Evolutionary conservation across 2,113 vertebrate species (phyloP).

Genomic region (Dasyornis broadbenti): DNA sequence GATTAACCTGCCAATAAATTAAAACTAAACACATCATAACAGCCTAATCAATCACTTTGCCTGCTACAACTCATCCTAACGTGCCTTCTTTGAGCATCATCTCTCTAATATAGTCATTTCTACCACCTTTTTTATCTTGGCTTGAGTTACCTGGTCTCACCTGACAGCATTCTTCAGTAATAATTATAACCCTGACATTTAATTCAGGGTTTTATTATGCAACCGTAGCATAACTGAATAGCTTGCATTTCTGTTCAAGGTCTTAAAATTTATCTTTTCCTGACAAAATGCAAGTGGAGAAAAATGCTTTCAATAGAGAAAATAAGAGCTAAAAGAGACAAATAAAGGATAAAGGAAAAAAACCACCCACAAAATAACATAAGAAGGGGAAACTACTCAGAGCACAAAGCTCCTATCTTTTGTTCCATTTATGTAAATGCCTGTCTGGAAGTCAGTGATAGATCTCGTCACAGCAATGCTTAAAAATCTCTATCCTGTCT

Average conservation of each 20-base stretch:
- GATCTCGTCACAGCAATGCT: neutral
- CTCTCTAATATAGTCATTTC: neutral
- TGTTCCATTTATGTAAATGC: neutral
- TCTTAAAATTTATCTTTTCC: conserved; percentile 2
- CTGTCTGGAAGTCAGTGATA: neutral
- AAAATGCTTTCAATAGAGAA: neutral
- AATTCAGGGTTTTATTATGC: neutral
- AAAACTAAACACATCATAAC: neutral
- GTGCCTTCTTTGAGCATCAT: neutral
- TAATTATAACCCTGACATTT: conserved; percentile 20
- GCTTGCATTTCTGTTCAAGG: neutral
- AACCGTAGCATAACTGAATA: neutral
- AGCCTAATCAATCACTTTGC: neutral
- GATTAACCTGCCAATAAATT: neutral
- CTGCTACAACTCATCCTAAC: neutral
- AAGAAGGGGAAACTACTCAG: neutral
- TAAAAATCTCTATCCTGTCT: neutral
- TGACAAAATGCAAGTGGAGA: neutral
- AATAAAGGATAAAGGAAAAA: neutral
- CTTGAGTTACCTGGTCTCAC: neutral
- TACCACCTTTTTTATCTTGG: neutral
- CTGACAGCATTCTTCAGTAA: neutral
- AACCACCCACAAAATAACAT: neutral
- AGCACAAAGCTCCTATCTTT: neutral
- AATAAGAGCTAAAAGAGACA: neutral